Percentiles rank a stretch among this genome's conserved stretches.
These are phyloP conservation scores for Colletes gigas DNA, from an alignment of 1,140 invertebrate species.

Conservation along the genomic window DNA sequence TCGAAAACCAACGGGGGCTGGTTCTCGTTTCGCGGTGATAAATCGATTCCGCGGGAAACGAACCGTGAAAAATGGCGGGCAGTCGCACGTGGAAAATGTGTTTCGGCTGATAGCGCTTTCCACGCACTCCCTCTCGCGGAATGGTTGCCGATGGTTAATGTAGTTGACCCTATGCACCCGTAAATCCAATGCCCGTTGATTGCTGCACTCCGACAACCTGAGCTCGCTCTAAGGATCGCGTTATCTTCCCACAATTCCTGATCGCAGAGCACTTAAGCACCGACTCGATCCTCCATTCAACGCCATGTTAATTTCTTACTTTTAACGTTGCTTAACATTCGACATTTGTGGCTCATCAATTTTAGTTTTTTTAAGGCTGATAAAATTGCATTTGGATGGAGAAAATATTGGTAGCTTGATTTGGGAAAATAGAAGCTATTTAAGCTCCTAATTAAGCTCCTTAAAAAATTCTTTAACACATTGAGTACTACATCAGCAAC, in stretches of 20 bases:
- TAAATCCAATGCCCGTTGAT: constrained; percentile 53
- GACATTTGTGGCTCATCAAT: no score
- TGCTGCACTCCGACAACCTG: constrained; percentile 14
- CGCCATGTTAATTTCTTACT: background rate
- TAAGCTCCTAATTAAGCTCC: no score
- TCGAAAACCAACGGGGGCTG: constrained; percentile 25
- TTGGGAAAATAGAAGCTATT: no score
- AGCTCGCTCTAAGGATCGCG: background rate
- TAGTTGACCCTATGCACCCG: constrained; percentile 61
- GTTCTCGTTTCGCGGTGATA: constrained; percentile 49
- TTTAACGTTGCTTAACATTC: background rate
- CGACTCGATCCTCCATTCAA: background rate
- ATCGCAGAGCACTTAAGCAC: background rate
- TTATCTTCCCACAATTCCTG: background rate
- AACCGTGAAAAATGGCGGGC: constrained; percentile 68
- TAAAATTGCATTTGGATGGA: no score
- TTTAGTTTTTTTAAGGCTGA: no score
- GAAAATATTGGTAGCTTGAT: no score
- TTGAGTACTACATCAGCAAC: no score
- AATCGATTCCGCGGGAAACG: constrained; percentile 66
- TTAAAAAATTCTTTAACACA: no score
- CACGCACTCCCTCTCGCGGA: constrained; percentile 14
- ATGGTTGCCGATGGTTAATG: constrained; percentile 54
- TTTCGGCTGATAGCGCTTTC: constrained; percentile 64
- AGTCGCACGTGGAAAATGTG: constrained; percentile 68